Conservation (phyloP, 2,113 vertebrate genomes). For the Chroicocephalus ridibundus region DNA sequence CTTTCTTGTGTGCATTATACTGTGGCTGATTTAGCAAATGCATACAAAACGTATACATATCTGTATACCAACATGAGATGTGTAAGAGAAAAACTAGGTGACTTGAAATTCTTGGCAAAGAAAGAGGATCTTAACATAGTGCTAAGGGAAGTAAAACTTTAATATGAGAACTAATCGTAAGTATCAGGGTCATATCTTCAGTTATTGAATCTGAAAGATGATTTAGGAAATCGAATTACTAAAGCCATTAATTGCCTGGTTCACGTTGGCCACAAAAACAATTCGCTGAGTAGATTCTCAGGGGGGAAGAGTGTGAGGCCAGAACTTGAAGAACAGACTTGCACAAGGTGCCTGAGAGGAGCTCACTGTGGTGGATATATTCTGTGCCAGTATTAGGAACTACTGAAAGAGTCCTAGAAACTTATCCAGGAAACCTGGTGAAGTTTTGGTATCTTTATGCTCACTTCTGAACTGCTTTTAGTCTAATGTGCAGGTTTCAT, state of each 20-base stretch:
- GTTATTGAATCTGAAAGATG: neutral
- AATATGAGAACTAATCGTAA: neutral
- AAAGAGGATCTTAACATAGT: neutral
- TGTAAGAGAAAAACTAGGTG: too few relatives aligned
- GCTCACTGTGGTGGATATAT: neutral
- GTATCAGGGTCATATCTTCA: neutral
- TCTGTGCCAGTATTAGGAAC: neutral
- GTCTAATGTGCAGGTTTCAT: neutral
- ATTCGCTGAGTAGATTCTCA: neutral
- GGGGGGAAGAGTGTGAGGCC: neutral
- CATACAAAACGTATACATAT: too few relatives aligned
- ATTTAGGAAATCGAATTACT: neutral
- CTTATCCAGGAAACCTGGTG: neutral
- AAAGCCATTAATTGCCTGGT: neutral
- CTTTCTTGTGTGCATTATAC: neutral
- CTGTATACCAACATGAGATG: too few relatives aligned
- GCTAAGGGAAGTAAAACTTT: neutral
- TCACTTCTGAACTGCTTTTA: neutral
- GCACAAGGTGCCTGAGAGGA: neutral
- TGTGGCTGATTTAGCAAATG: neutral
- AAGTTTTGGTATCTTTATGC: neutral
- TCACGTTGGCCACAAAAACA: neutral
- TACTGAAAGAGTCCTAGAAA: neutral
- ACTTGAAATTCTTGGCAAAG: too few relatives aligned
- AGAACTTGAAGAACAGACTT: neutral